Evolutionary conservation across 1,140 invertebrate genomes (phyloP), one percentile per base, ranked within the genome.

Genomic region (Anastrepha ludens): DNA sequence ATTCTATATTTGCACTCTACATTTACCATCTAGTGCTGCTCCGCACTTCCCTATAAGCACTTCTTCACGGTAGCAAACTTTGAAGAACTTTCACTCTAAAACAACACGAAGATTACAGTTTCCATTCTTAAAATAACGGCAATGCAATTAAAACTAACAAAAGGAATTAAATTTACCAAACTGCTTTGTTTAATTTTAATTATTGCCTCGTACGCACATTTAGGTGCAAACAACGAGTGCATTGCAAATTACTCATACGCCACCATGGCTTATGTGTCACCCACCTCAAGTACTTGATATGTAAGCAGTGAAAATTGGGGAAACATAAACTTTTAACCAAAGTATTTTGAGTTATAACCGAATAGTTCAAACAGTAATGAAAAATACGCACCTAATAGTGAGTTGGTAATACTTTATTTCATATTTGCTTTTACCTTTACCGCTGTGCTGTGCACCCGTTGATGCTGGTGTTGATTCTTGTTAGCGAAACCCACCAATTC

Each of bases 111-210:
- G 9, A 13, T 62, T 62, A 17, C 60, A 62, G 15, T 62, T 17
- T 62, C 15, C n/a, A 17, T 17, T 62, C 15, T 62, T n/a, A 17
- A 17, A 4, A 4, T 62, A 1, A 2, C 13, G 8, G 9, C 60
- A 67, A 5, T 4, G 64, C 44, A 55, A 55, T 81, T 81, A 81
- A 81, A 81, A 81, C 74, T n/a, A 81, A 81, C 74, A 81, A 81
- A 67, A 81, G 50, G 29, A 81, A 81, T 81, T 81, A 55, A 81
- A 81, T 81, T 81, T 41, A 2, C 41, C 47, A 81, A 81, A 81
- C 60, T 62, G 67, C 44, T 74, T 74, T 74, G 67, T 74, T 44
- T 81, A 58, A 74, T 55, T 81, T 81, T 55, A 81, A 55, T 81
- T 81, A 15, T 47, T 47, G 13, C 70, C 44, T 29, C 7, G 2